phyloP scores from a whole-genome alignment of 2,888 invertebrate genomes.

The Chrysotoxum bicinctum region DNA sequence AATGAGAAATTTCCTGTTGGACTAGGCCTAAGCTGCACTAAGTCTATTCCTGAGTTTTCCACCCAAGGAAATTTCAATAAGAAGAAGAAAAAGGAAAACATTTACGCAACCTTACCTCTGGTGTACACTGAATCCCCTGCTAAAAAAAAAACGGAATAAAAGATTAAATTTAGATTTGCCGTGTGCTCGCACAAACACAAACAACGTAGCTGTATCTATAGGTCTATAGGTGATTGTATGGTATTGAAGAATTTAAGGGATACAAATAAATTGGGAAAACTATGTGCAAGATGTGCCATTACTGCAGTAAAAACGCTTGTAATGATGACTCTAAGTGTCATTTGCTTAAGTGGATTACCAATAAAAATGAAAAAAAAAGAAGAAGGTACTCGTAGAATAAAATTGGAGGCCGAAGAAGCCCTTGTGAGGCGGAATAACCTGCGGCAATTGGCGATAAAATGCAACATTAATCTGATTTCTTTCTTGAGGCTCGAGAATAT shows the following conservation, averaged over 20 bases:
- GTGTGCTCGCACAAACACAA: conserved; percentile 43
- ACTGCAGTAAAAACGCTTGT: conserved; percentile 81
- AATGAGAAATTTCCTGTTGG: too few species aligned
- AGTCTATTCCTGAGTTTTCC: not conserved
- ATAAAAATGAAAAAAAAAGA: conserved; percentile 78
- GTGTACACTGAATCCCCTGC: conserved; percentile 1
- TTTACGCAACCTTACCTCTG: conserved; percentile 69
- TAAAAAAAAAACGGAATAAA: conserved; percentile 38
- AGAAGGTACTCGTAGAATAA: conserved; percentile 55
- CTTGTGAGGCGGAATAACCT: conserved; percentile 43
- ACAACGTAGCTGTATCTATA: not conserved
- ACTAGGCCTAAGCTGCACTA: too few species aligned
- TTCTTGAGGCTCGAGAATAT: conserved; percentile 7
- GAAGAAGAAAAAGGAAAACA: conserved; percentile 33
- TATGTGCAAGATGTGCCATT: conserved; percentile 82
- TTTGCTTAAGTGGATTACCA: conserved; percentile 82
- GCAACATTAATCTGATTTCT: conserved; percentile 79
- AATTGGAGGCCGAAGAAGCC: conserved; percentile 68
- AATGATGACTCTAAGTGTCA: conserved; percentile 82
- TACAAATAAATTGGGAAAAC: conserved; percentile 81
- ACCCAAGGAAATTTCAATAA: conserved; percentile 12
- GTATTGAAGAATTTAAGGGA: conserved; percentile 75
- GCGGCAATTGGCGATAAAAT: conserved; percentile 78
- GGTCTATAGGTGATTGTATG: conserved; percentile 38
- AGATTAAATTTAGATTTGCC: conserved; percentile 72